Evolutionary conservation across 2,797 vertebrate genomes (phyloP).

Genomic region (Austrolebias charrua): DNA sequence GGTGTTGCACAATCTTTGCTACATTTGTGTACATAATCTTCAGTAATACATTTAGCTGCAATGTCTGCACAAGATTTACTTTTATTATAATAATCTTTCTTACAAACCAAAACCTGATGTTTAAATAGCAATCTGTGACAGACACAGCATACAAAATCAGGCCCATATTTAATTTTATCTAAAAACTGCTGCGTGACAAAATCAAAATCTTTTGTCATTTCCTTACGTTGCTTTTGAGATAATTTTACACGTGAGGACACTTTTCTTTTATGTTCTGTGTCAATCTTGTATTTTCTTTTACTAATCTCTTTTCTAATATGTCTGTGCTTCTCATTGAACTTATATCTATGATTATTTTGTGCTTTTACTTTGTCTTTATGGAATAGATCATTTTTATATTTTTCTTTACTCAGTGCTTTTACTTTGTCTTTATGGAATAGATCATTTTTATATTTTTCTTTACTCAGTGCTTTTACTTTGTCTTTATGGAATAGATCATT

Average conservation of each 20-base stretch:
- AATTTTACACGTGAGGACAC: accelerated
- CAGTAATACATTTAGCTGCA: not conserved
- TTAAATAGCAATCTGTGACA: slow-evolving; percentile 15
- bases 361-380: not conserved
- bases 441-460: no score
- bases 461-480: no score
- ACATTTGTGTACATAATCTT: no score
- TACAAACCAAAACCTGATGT: not conserved
- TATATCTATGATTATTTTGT: not conserved
- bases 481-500: no score
- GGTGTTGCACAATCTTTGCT: no score
- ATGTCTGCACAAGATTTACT: not conserved
- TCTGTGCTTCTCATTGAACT: not conserved
- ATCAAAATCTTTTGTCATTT: not conserved
- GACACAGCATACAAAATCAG: slow-evolving; percentile 21
- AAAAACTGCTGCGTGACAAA: slow-evolving; percentile 4
- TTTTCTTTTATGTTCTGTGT: not conserved
- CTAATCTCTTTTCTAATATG: not conserved
- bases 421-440: no score
- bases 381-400: no score
- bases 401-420: no score
- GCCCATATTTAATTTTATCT: not conserved
- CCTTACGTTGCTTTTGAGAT: not conserved
- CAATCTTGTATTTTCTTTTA: not conserved
- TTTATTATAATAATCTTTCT: not conserved